A percentile compares a stretch with the other conserved stretches of the same genome.
These are phyloP conservation scores for Ylistrum balloti DNA, from an alignment of 1,140 invertebrate species.

Conservation along the genomic window DNA sequence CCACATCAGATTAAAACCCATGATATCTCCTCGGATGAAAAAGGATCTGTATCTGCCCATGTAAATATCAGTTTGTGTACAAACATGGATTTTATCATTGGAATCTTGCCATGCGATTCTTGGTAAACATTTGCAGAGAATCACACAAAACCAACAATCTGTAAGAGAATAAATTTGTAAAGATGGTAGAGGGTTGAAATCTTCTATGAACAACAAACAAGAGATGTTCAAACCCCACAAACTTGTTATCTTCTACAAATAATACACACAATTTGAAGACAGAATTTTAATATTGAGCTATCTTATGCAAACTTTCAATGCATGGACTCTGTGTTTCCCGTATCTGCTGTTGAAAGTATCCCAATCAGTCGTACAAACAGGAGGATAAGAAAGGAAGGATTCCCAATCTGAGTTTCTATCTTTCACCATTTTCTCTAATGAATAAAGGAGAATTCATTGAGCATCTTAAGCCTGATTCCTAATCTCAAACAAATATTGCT, in stretches of 20 bases:
- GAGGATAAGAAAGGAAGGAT: neutral
- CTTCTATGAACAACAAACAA: neutral
- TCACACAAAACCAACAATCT: neutral
- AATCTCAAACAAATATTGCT: neutral
- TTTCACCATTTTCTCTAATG: neutral
- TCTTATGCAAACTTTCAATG: constrained; percentile 30
- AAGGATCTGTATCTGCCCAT: neutral
- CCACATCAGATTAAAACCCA: neutral
- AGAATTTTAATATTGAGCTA: neutral
- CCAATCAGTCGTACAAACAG: neutral
- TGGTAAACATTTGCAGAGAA: constrained; percentile 33
- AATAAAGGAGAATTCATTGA: neutral
- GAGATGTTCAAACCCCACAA: neutral
- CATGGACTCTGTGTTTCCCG: neutral
- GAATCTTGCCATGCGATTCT: neutral
- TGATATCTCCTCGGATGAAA: neutral
- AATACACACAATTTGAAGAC: neutral
- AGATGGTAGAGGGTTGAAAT: neutral
- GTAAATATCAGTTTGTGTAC: constrained; percentile 32
- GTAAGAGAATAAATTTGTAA: neutral
- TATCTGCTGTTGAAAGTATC: neutral
- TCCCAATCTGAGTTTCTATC: neutral
- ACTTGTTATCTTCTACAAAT: neutral
- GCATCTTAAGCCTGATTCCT: neutral
- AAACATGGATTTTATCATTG: neutral